phyloP scores from a whole-genome alignment of 2,797 vertebrate genomes.

The Anguilla megastoma region DNA sequence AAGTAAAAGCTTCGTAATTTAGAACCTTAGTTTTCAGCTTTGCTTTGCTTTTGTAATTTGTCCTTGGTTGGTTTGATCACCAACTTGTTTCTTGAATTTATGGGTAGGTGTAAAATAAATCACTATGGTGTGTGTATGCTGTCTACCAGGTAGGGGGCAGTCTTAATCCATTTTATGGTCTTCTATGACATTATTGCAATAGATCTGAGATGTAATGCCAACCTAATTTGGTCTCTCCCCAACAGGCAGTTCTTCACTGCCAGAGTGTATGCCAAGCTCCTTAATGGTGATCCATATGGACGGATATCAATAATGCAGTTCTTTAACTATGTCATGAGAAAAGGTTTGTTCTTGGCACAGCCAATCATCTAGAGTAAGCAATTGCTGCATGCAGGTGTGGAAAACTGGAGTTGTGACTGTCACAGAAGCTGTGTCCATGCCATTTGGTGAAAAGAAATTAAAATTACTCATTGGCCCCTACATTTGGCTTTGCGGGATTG shows the following conservation, averaged over 20 bases:
- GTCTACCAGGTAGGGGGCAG: background rate
- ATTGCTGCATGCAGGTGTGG: background rate
- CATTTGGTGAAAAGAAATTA: background rate
- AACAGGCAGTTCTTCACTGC: constrained; percentile 92
- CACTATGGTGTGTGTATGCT: background rate
- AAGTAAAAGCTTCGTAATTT: background rate
- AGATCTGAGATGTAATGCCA: background rate
- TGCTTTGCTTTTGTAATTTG: background rate
- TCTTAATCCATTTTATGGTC: background rate
- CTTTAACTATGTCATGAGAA: constrained; percentile 98
- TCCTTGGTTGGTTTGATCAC: background rate
- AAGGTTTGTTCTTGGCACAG: constrained; percentile 75
- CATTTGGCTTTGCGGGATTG: background rate
- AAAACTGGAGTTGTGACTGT: background rate
- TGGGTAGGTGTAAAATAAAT: background rate
- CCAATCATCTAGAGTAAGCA: background rate
- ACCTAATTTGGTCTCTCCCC: constrained; percentile 32
- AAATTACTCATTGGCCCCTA: background rate
- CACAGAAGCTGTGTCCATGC: background rate
- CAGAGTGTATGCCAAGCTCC: constrained; percentile 91
- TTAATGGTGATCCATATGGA: constrained; percentile 90
- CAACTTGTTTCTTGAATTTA: background rate
- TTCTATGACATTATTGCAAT: background rate
- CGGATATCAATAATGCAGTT: constrained; percentile 99
- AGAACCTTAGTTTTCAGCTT: background rate